Conservation (phyloP, 2,888 invertebrate species). For the Lydus trimaculatus region DNA sequence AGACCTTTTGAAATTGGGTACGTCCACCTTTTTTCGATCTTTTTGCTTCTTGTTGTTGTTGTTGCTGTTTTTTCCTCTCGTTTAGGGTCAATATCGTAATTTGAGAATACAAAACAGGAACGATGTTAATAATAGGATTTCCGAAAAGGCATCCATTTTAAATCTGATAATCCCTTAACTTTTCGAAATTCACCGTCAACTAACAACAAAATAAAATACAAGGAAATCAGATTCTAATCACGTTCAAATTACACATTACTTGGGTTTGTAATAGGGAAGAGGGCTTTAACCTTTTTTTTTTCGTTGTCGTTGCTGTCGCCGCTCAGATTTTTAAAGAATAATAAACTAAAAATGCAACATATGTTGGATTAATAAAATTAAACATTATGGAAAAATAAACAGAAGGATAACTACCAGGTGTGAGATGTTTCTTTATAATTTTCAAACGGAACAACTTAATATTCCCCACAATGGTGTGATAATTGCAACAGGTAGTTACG, state of each 20-base stretch:
- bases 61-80: too few relatives aligned
- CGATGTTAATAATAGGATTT: not conserved
- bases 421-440: not conserved
- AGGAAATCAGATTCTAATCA: not conserved
- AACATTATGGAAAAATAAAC: not conserved
- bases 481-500: too few relatives aligned
- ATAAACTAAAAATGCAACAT: not conserved
- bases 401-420: not conserved
- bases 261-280: not conserved
- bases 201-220: not conserved
- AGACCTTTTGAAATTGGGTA: too few relatives aligned
- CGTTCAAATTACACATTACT: not conserved
- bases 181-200: not conserved
- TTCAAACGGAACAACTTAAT: too few relatives aligned
- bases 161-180: not conserved
- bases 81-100: not conserved
- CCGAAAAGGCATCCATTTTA: not conserved
- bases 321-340: not conserved
- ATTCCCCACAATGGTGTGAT: too few relatives aligned
- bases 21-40: too few relatives aligned
- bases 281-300: conserved; percentile 1
- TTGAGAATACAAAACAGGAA: not conserved
- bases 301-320: not conserved
- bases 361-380: conserved; percentile 4
- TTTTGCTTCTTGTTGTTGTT: not conserved